Percentiles rank a stretch among this genome's conserved stretches.
These are phyloP conservation scores for Esperia sulphurella DNA, from an alignment of 2,888 invertebrate species.

Conservation along the genomic window DNA sequence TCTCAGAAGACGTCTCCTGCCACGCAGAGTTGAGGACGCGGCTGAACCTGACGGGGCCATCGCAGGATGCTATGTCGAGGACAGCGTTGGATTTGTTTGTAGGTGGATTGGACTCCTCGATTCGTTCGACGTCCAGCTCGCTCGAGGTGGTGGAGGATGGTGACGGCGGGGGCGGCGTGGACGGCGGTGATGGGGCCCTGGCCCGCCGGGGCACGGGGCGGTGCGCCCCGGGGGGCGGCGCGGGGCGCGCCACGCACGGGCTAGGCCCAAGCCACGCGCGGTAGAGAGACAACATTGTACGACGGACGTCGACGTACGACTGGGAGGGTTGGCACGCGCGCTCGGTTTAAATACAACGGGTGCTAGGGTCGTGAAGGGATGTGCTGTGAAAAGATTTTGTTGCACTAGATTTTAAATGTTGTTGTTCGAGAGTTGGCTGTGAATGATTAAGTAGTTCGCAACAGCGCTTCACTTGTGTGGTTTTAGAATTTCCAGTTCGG, in stretches of 20 bases:
- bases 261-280: constrained; percentile 75
- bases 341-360: constrained; percentile 1
- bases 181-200: constrained; percentile 49
- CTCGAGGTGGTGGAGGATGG: constrained; percentile 64
- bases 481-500: too few relatives aligned
- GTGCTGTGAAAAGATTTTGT: background rate
- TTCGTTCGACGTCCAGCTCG: constrained; percentile 64
- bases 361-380: background rate
- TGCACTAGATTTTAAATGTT: too few relatives aligned
- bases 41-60: constrained; percentile 92
- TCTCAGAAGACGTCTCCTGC: constrained; percentile 63
- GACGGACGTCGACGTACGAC: constrained; percentile 34
- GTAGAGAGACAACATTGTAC: constrained; percentile 69
- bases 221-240: constrained; percentile 71
- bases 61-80: constrained; percentile 93
- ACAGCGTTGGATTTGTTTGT: constrained; percentile 71
- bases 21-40: constrained; percentile 92
- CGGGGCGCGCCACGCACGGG: constrained; percentile 65
- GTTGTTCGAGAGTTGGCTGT: too few relatives aligned
- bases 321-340: constrained; percentile 29
- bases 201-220: constrained; percentile 64
- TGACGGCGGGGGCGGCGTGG: constrained; percentile 53
- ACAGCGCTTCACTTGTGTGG: too few relatives aligned
- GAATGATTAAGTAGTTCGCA: too few relatives aligned
- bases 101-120: constrained; percentile 50